These are phyloP conservation scores for Thymelicus acteon DNA, from an alignment of 2,888 invertebrate species.

Conservation along the genomic window DNA sequence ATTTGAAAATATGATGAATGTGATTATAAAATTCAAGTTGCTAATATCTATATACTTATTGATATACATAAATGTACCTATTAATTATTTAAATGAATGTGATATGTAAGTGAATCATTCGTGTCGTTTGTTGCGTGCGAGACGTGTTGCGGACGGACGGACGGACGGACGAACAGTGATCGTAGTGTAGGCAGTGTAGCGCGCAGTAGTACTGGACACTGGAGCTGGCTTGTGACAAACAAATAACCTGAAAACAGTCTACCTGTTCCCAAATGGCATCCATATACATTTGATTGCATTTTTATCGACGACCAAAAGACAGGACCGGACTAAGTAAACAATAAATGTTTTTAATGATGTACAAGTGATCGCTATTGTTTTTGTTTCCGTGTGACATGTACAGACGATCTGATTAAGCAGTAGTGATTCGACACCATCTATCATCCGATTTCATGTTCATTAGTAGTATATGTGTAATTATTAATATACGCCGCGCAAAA, in stretches of 20 bases:
- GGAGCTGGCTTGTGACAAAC: slow-evolving; percentile 62
- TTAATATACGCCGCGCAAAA: slow-evolving; percentile 49
- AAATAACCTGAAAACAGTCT: too few relatives aligned
- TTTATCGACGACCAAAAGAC: slow-evolving; percentile 19
- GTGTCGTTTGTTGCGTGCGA: slow-evolving; percentile 57
- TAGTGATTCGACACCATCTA: slow-evolving; percentile 49
- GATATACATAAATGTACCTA: slow-evolving; percentile 53
- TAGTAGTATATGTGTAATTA: slow-evolving; percentile 56
- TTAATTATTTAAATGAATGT: slow-evolving; percentile 74
- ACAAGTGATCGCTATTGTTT: slow-evolving; percentile 46
- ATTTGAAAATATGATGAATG: slow-evolving; percentile 68
- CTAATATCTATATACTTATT: slow-evolving; percentile 63
- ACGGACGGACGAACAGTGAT: slow-evolving; percentile 49
- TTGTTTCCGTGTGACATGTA: slow-evolving; percentile 43
- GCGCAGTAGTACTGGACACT: slow-evolving; percentile 39
- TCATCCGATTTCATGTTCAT: slow-evolving; percentile 58
- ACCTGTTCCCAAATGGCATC: slow-evolving; percentile 52
- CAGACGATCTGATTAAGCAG: slow-evolving; percentile 42
- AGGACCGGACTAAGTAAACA: slow-evolving; percentile 13
- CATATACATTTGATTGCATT: slow-evolving; percentile 24
- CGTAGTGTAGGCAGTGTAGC: slow-evolving; percentile 52
- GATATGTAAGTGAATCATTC: slow-evolving; percentile 75
- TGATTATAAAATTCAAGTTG: slow-evolving; percentile 72
- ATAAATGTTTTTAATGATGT: slow-evolving; percentile 45
- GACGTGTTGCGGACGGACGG: slow-evolving; percentile 31